Base-by-base conservation (phyloP, 2,888 invertebrate genomes). In the Calameuta pallipes region DNA sequence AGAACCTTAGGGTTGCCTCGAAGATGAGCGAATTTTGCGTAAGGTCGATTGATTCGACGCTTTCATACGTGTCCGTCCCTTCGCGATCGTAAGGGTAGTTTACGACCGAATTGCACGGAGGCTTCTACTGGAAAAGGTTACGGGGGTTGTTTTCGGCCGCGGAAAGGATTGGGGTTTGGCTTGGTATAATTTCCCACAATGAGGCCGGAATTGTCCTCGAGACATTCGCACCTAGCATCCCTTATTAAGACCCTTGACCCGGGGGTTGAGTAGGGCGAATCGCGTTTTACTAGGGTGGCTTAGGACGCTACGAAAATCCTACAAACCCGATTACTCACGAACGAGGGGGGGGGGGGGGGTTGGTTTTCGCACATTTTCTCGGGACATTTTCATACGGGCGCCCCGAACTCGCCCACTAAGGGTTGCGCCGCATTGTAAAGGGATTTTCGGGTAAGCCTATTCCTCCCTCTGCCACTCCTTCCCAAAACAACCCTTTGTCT, bases 401-500 rank as follows among this genome's bases (percentile, higher is more conserved):
- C 56, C 56, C 23, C 56, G 56, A 9, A 56, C 56, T 9, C 23
- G 56, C 56, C 9, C 56, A 56, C 56, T 23, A 56, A 23, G 56
- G 56, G 23, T 56, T 23, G 23, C 23, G 2, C 56, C 23, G 23
- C 56, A 56, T 56, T 56, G 56, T 56, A 23, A 56, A 56, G 56
- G 56, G 56, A 23, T 56, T 56, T 56, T 56, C 23, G 56, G 56
- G 23, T 56, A 56, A 56, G 23, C 56, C 56, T 56, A 56, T 23
- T 56, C 9, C 56, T 56, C 1, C 1, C 56, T 15, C 56, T 6
- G 23, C 41, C 41, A 15, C 41, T 6, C 6, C 41, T 41, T 23
- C 15, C 2, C 23, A 71, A 78, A 78, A 78, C 78, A 78, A 78
- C 78, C 75, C 78, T 78, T 71, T 78, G 56, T 78, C 75, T 78